Percentiles rank a stretch among this genome's conserved stretches.
Evolutionary conservation across 2,113 vertebrate species (phyloP).

Genomic region (human (Homo sapiens)): DNA sequence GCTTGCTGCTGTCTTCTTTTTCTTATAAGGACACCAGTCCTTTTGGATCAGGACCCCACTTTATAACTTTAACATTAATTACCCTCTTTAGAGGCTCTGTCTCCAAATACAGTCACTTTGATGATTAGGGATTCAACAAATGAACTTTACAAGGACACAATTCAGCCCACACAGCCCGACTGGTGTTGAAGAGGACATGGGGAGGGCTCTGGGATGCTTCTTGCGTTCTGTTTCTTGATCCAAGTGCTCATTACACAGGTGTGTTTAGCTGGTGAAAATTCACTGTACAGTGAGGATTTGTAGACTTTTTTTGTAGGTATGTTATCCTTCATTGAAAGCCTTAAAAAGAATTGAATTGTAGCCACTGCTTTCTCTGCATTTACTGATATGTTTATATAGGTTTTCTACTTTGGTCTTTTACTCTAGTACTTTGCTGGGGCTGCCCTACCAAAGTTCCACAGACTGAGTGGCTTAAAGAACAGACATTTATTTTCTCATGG

Average conservation of each 20-base stretch:
- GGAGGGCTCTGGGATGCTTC: not conserved
- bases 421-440: not conserved
- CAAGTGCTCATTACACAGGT: not conserved
- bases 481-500: not conserved
- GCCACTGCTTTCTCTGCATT: not conserved
- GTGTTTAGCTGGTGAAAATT: not conserved
- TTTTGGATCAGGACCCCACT: too few species aligned
- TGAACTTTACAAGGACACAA: not conserved
- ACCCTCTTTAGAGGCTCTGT: not conserved
- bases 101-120: not conserved
- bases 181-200: not conserved
- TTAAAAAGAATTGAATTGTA: not conserved
- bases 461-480: not conserved
- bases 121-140: not conserved
- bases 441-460: not conserved
- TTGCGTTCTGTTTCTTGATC: not conserved
- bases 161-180: not conserved
- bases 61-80: not conserved
- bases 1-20: not conserved
- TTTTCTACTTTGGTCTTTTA: not conserved
- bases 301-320: not conserved
- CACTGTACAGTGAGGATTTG: not conserved
- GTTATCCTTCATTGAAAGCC: not conserved
- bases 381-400: not conserved
- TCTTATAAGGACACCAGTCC: not conserved